These are phyloP conservation scores for Parthenolecanium corni DNA, from an alignment of 2,888 invertebrate species.

Conservation along the genomic window DNA sequence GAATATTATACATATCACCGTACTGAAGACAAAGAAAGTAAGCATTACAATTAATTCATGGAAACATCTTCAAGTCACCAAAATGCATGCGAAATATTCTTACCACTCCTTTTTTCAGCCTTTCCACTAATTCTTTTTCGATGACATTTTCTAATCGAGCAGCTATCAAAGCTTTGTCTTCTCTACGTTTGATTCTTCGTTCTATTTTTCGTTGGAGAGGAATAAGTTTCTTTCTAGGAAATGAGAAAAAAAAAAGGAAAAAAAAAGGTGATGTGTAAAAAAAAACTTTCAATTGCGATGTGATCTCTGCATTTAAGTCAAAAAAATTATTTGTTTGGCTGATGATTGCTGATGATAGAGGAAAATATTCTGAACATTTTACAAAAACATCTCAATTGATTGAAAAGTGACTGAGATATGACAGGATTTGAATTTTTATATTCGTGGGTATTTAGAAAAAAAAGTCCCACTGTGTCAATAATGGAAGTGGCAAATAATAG, in stretches of 20 bases:
- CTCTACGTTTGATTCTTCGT: slow-evolving; percentile 76
- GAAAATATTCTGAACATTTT: too few relatives aligned
- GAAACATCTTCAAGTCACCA: neutral
- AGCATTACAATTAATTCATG: too few relatives aligned
- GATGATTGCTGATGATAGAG: neutral
- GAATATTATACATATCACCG: slow-evolving; percentile 96
- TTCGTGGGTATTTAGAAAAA: too few relatives aligned
- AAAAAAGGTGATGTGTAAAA: slow-evolving; percentile 13
- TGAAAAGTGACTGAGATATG: too few relatives aligned
- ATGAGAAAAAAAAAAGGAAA: slow-evolving; percentile 32
- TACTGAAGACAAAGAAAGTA: slow-evolving; percentile 51
- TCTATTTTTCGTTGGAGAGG: slow-evolving; percentile 92
- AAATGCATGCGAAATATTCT: slow-evolving; percentile 38
- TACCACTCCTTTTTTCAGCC: slow-evolving; percentile 83
- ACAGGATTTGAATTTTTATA: too few relatives aligned
- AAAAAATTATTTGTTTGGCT: too few relatives aligned
- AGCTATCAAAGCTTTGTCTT: slow-evolving; percentile 92
- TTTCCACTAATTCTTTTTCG: slow-evolving; percentile 86
- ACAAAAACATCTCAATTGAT: too few relatives aligned
- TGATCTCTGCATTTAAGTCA: too few relatives aligned
- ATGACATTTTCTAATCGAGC: slow-evolving; percentile 93
- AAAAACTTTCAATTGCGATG: neutral
- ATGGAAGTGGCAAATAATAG: too few relatives aligned
- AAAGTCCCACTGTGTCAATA: too few relatives aligned
- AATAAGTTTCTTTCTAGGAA: slow-evolving; percentile 78